Conservation (phyloP, 2,113 vertebrate species). For the Neogale vison region DNA sequence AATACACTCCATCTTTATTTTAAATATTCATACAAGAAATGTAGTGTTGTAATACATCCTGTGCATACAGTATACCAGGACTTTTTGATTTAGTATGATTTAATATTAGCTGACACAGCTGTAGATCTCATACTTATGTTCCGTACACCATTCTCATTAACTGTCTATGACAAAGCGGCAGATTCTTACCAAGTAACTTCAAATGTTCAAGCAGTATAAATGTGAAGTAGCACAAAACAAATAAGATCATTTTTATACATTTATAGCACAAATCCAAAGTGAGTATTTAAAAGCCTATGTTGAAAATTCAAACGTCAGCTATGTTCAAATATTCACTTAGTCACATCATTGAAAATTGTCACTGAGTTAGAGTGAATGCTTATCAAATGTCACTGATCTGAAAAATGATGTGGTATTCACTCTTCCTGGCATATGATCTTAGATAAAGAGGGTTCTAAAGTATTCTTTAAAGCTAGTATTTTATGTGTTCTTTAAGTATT, state of each 20-base stretch:
- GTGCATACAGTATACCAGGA: background rate
- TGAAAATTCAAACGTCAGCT: conserved; percentile 52
- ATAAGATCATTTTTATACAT: background rate
- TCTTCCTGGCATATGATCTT: background rate
- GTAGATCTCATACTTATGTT: background rate
- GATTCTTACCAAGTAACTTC: conserved; percentile 18
- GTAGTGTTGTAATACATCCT: background rate
- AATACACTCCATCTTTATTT: background rate
- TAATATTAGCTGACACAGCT: background rate
- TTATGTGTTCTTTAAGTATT: conserved; percentile 55
- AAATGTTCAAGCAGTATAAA: background rate
- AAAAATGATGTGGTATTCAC: conserved; percentile 29
- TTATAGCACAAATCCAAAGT: conserved; percentile 29
- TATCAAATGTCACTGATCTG: conserved; percentile 60
- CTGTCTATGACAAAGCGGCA: background rate
- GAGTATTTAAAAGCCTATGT: conserved; percentile 1
- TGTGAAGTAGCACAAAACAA: background rate
- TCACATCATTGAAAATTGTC: conserved; percentile 48
- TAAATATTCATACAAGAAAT: background rate
- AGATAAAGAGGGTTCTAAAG: conserved; percentile 32
- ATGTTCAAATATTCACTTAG: conserved; percentile 51
- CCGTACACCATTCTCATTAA: background rate
- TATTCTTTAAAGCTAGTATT: conserved; percentile 23
- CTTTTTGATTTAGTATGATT: conserved; percentile 30
- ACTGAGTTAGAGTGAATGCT: conserved; percentile 43